phyloP scores from a whole-genome alignment of 2,113 vertebrate species.

The Henicopernis longicauda region DNA sequence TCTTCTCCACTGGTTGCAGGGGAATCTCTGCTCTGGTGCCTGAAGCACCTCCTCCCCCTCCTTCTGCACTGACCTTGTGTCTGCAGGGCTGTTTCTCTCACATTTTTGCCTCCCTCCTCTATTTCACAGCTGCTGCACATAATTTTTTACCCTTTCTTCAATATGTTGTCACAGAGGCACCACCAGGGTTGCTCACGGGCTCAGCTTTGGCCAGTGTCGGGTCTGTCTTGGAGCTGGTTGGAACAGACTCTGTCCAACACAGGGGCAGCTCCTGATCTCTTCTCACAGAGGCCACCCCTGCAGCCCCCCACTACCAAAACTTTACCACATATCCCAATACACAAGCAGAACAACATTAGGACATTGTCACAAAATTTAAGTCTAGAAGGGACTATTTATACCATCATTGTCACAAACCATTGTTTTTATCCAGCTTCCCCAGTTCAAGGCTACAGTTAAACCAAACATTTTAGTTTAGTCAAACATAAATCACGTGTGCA shows the following conservation, averaged over 20 bases:
- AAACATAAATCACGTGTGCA: neutral
- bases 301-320: neutral
- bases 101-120: neutral
- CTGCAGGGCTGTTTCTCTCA: neutral
- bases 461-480: neutral
- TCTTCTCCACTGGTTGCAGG: neutral
- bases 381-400: neutral
- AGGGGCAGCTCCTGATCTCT: neutral
- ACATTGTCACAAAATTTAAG: neutral
- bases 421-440: neutral
- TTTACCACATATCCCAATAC: neutral
- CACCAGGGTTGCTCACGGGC: neutral
- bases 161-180: neutral
- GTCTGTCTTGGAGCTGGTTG: neutral
- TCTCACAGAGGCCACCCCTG: neutral
- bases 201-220: rapidly evolving
- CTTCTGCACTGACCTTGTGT: neutral
- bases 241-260: rapidly evolving
- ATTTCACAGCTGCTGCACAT: neutral
- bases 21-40: rapidly evolving
- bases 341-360: neutral
- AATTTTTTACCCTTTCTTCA: neutral
- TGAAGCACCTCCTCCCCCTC: neutral
- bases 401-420: neutral
- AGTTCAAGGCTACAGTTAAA: neutral